Percentiles rank a stretch among this genome's conserved stretches.
Conservation (phyloP, 2,888 invertebrate genomes). For the Tetheella fluctuosa region DNA sequence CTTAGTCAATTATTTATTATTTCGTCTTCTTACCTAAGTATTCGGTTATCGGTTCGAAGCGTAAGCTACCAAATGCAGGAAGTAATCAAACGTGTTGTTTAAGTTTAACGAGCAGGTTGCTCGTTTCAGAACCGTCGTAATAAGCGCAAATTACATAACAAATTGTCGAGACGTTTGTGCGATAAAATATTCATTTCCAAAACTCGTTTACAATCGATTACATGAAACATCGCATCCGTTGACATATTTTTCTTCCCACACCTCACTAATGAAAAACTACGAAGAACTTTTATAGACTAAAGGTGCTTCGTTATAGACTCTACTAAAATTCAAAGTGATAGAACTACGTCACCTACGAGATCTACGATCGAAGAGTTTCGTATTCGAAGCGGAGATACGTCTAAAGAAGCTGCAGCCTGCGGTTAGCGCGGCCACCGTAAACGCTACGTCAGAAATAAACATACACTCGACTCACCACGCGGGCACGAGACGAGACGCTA, state of each 20-base stretch:
- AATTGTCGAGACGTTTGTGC: slow-evolving; percentile 16
- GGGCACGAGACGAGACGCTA: slow-evolving; percentile 34
- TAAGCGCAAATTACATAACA: slow-evolving; percentile 52
- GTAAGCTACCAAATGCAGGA: slow-evolving; percentile 69
- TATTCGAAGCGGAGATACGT: slow-evolving; percentile 49
- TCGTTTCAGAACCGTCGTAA: slow-evolving; percentile 30
- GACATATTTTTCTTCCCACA: slow-evolving; percentile 43
- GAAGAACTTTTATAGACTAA: slow-evolving; percentile 51
- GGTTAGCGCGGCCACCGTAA: slow-evolving; percentile 57
- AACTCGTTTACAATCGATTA: slow-evolving; percentile 11
- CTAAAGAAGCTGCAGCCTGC: slow-evolving; percentile 75
- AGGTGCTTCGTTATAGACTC: slow-evolving; percentile 58
- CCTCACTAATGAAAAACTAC: slow-evolving; percentile 53
- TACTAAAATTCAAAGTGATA: slow-evolving; percentile 53
- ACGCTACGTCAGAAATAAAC: slow-evolving; percentile 60
- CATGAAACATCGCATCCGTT: slow-evolving; percentile 40
- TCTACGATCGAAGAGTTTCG: slow-evolving; percentile 50
- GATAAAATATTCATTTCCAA: slow-evolving; percentile 2
- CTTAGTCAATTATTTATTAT: slow-evolving; percentile 73
- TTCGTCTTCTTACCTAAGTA: slow-evolving; percentile 78
- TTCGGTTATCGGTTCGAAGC: slow-evolving; percentile 72
- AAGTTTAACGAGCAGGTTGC: slow-evolving; percentile 19
- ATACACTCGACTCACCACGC: slow-evolving; percentile 21
- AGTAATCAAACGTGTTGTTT: slow-evolving; percentile 46
- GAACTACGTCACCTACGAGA: slow-evolving; percentile 62